Evolutionary conservation across 2,113 vertebrate species (phyloP).

Genomic region (Nannobrachium achirus): DNA sequence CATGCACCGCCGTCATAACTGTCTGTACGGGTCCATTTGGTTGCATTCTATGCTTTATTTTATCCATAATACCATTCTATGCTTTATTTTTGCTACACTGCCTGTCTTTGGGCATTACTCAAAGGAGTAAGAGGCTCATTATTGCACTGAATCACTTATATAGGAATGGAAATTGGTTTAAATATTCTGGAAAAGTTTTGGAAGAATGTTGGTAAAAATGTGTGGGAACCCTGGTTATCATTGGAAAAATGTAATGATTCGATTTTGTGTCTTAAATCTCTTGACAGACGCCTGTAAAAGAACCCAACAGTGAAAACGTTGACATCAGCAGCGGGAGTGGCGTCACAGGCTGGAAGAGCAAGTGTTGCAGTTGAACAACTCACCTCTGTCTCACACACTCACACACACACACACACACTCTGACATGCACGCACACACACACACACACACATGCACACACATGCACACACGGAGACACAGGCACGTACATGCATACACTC

Average conservation of each 20-base stretch:
- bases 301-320: slow-evolving; percentile 99
- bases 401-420: slow-evolving; percentile 46
- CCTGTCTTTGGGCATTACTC: too few relatives aligned
- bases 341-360: slow-evolving; percentile 98
- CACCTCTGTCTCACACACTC: slow-evolving; percentile 61
- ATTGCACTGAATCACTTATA: too few relatives aligned
- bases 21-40: too few relatives aligned
- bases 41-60: too few relatives aligned
- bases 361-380: slow-evolving; percentile 92
- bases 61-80: too few relatives aligned
- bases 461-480: slow-evolving; percentile 11
- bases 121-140: too few relatives aligned
- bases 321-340: slow-evolving; percentile 96
- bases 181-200: too few relatives aligned
- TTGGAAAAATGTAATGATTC: slow-evolving; percentile 22
- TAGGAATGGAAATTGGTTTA: too few relatives aligned
- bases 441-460: slow-evolving; percentile 8
- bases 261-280: slow-evolving; percentile 44
- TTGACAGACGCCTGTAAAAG: slow-evolving; percentile 95
- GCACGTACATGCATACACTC: background rate
- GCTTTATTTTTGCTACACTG: too few relatives aligned
- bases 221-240: too few relatives aligned
- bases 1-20: too few relatives aligned
- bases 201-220: too few relatives aligned
- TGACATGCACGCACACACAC: slow-evolving; percentile 25